Evolutionary conservation across 2,888 invertebrate species (phyloP), one percentile per base, ranked within the genome.

Genomic region (Nymphalis polychloros): DNA sequence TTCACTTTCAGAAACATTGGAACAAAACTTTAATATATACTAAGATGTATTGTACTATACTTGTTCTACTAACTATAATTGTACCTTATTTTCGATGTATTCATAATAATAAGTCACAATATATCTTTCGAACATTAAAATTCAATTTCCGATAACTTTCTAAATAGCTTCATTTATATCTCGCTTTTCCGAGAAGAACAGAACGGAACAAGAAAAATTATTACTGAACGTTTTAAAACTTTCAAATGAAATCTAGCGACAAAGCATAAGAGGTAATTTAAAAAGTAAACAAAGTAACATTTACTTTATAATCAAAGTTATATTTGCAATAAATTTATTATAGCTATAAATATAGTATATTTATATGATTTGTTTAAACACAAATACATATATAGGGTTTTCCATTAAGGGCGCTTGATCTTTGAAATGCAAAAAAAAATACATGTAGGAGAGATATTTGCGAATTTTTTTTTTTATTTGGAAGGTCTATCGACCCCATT

Each of bases 71-170:
- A 3, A 23, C 2, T 27, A 53, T 6, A 16, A 7, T 13, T 41
- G 16, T 57, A 19, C 8, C 0, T 19, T n/a, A 1, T n/a, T 31
- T 35, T 41, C 17, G 8, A 8, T 17, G 13, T 41, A 19, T 10
- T 19, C 4, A 57, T 19, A 19, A 41, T 10, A 8, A 19, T 8
- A 35, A 48, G 4, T 48, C 41, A 27, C 27, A 47, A 59, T 8
- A 27, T 35, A 46, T 6, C 16, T 52, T 13, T 19, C 19, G 27
- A 60, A 47, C 55, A 64, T 71, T 49, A 64, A 59, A 59, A 67
- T 71, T 71, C 67, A 69, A 69, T 71, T 59, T 67, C 62, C 63
- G 67, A 59, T 69, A 69, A 64, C 59, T 62, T 64, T 64, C 31
- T 59, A 64, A 69, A 69, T 69, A 41, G 59, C 41, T 59, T 71